Evolutionary conservation across 2,888 invertebrate species (phyloP).

Genomic region (Oscheius onirici): DNA sequence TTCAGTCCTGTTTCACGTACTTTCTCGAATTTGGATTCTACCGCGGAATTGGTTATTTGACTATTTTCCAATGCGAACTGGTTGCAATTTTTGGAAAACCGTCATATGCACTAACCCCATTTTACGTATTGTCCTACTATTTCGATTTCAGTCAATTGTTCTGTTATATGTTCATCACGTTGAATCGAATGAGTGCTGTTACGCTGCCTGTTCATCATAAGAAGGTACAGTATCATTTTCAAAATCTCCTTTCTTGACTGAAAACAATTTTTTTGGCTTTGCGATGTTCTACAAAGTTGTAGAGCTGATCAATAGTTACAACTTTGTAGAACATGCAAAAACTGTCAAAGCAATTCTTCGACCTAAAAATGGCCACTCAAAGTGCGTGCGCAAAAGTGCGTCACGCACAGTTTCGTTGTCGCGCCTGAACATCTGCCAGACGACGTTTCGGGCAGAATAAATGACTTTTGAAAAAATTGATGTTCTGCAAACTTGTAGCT

Average conservation of each 20-base stretch:
- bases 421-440: no score
- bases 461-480: not conserved
- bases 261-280: no score
- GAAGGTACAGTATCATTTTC: no score
- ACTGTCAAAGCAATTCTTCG: no score
- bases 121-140: not conserved
- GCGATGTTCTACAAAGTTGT: no score
- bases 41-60: not conserved
- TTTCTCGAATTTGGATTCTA: not conserved
- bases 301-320: no score
- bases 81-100: not conserved
- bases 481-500: not conserved
- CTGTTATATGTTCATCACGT: not conserved
- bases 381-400: no score
- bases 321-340: no score
- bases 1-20: not conserved
- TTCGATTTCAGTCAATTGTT: not conserved
- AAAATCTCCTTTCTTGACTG: no score
- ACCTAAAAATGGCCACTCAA: no score
- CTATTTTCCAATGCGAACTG: not conserved
- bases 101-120: not conserved
- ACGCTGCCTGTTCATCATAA: not conserved
- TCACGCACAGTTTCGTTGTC: no score
- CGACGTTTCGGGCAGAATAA: no score
- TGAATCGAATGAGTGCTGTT: not conserved